Conservation (phyloP, 1,140 invertebrate genomes). For the Musca domestica region DNA sequence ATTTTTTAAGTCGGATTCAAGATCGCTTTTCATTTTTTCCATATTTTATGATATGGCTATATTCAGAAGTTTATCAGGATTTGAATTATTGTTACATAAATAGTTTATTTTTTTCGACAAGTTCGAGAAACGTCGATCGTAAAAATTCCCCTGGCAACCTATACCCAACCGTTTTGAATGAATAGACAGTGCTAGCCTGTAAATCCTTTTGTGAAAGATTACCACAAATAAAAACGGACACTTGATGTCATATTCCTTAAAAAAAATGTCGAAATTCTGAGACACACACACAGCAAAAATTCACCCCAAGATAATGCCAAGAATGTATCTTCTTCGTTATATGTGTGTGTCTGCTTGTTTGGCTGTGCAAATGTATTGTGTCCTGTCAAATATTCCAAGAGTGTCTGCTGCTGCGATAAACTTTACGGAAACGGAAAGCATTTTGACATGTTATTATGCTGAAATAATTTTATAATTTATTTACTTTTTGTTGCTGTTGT, state of each 20-base stretch:
- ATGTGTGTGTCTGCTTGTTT: not conserved
- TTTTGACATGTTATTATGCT: conserved; percentile 27
- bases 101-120: too few species aligned
- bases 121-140: too few species aligned
- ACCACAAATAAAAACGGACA: conserved; percentile 23
- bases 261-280: not conserved
- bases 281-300: not conserved
- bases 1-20: too few species aligned
- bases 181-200: conserved; percentile 10
- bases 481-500: conserved; percentile 30
- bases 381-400: not conserved
- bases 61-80: too few species aligned
- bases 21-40: too few species aligned
- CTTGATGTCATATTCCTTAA: conserved; percentile 17
- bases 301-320: not conserved
- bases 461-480: conserved; percentile 53
- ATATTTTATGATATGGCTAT: too few species aligned
- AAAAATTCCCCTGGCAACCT: not conserved
- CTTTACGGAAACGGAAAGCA: conserved; percentile 18
- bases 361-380: not conserved
- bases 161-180: not conserved
- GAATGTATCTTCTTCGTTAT: not conserved
- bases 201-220: conserved; percentile 24
- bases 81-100: too few species aligned
- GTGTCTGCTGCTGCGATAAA: not conserved